Conservation (phyloP, 2,797 vertebrate species). For the Bradypus variegatus region DNA sequence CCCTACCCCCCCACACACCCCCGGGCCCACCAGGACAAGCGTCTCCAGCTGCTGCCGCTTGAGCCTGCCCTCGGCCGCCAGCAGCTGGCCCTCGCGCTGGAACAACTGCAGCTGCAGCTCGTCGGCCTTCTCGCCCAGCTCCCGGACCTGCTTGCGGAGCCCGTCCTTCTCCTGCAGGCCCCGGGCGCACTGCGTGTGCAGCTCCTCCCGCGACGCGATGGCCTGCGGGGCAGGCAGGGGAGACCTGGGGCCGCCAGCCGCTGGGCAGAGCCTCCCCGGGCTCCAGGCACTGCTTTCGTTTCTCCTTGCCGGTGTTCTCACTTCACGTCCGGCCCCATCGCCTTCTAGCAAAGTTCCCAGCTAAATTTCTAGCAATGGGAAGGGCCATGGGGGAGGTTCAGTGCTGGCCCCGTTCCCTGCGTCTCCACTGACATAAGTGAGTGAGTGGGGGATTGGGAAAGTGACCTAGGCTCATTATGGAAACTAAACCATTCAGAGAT, state of each 20-base stretch:
- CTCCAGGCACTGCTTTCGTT: not conserved
- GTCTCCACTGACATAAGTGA: accelerated
- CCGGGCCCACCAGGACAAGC: constrained; percentile 55
- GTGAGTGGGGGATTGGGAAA: too few species aligned
- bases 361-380: not conserved
- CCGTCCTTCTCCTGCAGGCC: constrained; percentile 84
- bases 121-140: constrained; percentile 81
- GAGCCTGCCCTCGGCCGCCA: constrained; percentile 78
- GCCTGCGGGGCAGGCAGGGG: constrained; percentile 68
- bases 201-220: constrained; percentile 75
- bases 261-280: not conserved
- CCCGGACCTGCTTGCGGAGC: constrained; percentile 83
- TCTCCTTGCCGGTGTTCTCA: too few species aligned
- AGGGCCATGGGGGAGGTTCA: not conserved
- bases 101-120: constrained; percentile 86
- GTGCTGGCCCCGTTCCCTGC: not conserved
- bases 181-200: constrained; percentile 79
- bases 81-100: constrained; percentile 80
- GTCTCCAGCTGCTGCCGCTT: constrained; percentile 70
- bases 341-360: not conserved
- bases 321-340: too few species aligned
- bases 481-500: too few species aligned
- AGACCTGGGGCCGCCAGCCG: not conserved
- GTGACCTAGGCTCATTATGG: accelerated
- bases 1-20: not conserved